Evolutionary conservation across 2,888 invertebrate species (phyloP).

Genomic region (Kryphioiulus occultus): DNA sequence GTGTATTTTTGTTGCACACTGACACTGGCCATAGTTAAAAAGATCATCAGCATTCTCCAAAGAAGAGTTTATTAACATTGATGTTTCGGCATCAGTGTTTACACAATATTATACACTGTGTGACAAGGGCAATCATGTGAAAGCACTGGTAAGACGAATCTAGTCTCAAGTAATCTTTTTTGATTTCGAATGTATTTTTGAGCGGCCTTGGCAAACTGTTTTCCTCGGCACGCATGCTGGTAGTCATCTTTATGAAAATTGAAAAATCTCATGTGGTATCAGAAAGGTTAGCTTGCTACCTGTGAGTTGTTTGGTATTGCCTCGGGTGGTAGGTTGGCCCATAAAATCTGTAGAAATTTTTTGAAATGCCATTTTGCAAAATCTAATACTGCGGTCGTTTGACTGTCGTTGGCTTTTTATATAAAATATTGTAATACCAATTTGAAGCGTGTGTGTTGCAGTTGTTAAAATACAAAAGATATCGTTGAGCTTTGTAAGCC

Average conservation of each 20-base stretch:
- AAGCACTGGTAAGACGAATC: neutral
- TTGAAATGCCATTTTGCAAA: neutral
- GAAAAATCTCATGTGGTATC: neutral
- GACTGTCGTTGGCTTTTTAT: constrained; percentile 5
- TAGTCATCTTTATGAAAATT: neutral
- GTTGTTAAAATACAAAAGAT: neutral
- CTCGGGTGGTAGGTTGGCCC: neutral
- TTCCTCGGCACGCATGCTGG: neutral
- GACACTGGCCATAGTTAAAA: no score
- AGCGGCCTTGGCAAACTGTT: neutral
- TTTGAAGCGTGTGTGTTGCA: neutral
- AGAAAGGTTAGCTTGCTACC: neutral
- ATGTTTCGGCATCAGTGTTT: no score
- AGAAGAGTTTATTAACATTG: no score
- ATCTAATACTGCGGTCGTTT: neutral
- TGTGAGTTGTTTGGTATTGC: neutral
- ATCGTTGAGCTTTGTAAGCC: neutral
- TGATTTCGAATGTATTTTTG: neutral
- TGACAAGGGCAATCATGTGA: neutral
- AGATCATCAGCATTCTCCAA: no score
- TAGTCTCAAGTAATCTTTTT: neutral
- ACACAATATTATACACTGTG: no score
- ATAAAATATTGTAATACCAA: neutral
- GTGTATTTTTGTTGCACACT: no score
- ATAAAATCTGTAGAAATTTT: neutral